These are phyloP conservation scores for Macropodus opercularis DNA, from an alignment of 2,797 vertebrate genomes.

Conservation along the genomic window DNA sequence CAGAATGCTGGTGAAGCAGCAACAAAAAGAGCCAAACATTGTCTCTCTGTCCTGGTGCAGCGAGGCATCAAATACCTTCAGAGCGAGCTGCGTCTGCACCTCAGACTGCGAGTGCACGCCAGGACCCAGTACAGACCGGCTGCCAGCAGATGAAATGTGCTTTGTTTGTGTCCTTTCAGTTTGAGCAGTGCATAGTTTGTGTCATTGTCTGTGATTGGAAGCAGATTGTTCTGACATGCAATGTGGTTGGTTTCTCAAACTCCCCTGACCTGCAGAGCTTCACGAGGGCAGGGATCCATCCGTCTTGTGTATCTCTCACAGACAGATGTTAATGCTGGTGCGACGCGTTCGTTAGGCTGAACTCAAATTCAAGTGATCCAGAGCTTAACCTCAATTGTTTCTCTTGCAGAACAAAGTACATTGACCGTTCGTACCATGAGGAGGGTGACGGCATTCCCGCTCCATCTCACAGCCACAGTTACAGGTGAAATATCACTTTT, in stretches of 20 bases:
- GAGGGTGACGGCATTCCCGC: constrained; percentile 36
- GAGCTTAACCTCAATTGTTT: background rate
- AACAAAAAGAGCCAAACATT: constrained; percentile 73
- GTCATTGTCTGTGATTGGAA: constrained; percentile 37
- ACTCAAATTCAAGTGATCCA: background rate
- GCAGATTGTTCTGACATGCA: constrained; percentile 32
- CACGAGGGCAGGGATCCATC: constrained; percentile 14
- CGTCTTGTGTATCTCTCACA: constrained; percentile 28
- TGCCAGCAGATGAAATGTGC: constrained; percentile 25
- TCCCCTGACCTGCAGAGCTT: constrained; percentile 17
- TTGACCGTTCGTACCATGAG: constrained; percentile 62
- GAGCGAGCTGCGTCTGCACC: constrained; percentile 53
- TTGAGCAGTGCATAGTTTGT: constrained; percentile 6
- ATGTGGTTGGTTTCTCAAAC: constrained; percentile 23
- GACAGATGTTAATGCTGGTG: constrained; percentile 16
- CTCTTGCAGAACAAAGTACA: constrained; percentile 54
- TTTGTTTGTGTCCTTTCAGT: constrained; percentile 30
- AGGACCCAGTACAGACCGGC: constrained; percentile 29
- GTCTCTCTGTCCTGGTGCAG: constrained; percentile 75
- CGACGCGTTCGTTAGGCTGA: constrained; percentile 1
- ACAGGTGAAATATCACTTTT: constrained; percentile 68
- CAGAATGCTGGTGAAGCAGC: constrained; percentile 58
- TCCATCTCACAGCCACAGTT: constrained; percentile 54
- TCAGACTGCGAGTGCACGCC: constrained; percentile 32
- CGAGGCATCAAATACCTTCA: constrained; percentile 69